These are phyloP conservation scores for Sebastolobus alascanus DNA, from an alignment of 2,797 vertebrate genomes.

Conservation along the genomic window DNA sequence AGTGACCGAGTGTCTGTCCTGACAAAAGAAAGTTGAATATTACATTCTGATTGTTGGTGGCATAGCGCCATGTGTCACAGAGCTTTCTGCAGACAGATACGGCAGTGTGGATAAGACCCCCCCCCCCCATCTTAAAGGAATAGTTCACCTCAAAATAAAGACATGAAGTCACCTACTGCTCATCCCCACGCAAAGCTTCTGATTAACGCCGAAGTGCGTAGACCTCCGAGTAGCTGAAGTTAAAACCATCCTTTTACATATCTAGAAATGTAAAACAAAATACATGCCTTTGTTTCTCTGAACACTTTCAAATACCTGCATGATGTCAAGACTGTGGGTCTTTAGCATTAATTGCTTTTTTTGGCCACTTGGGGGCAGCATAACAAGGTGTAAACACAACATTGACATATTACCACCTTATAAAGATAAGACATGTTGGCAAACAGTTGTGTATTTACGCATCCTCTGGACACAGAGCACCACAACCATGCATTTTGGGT, in stretches of 20 bases:
- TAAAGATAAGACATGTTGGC: not conserved
- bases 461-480: not conserved
- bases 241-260: too few species aligned
- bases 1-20: conserved; percentile 40
- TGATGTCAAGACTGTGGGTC: not conserved
- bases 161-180: not conserved
- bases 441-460: conserved; percentile 2
- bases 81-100: conserved; percentile 4
- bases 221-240: too few species aligned
- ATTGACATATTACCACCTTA: not conserved
- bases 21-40: conserved; percentile 37
- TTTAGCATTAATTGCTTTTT: not conserved
- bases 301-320: not conserved
- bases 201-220: not conserved
- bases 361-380: not conserved
- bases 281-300: not conserved
- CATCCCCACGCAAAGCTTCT: not conserved
- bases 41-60: conserved; percentile 69
- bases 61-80: not conserved
- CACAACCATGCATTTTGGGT: not conserved
- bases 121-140: conserved; percentile 32
- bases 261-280: not conserved
- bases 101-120: conserved; percentile 3
- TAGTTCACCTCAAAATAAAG: conserved; percentile 52
- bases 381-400: conserved; percentile 1